Conservation (phyloP, 2,888 invertebrate species). For the Gortyna flavago region DNA sequence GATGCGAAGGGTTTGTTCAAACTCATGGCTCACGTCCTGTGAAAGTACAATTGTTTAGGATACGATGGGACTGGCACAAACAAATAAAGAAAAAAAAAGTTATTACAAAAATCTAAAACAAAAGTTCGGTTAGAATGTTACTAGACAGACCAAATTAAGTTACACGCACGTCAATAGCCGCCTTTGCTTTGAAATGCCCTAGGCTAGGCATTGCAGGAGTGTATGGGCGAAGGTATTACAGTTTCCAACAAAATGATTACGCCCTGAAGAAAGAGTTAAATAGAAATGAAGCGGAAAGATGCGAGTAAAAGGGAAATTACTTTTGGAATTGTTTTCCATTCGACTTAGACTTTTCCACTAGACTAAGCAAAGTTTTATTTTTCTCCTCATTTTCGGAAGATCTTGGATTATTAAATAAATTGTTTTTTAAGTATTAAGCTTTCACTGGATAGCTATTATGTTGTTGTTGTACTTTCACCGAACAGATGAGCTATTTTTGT, state of each 20-base stretch:
- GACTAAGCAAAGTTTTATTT: neutral
- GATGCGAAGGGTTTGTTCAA: too few species aligned
- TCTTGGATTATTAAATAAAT: neutral
- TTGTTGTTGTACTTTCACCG: neutral
- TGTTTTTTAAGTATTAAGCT: neutral
- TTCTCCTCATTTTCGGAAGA: neutral
- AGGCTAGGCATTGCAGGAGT: neutral
- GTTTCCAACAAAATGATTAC: neutral
- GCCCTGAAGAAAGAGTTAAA: neutral
- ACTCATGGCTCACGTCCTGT: too few species aligned
- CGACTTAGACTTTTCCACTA: neutral
- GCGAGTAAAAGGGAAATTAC: constrained; percentile 11
- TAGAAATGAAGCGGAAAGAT: constrained; percentile 6
- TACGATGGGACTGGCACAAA: too few species aligned
- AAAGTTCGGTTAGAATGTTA: neutral
- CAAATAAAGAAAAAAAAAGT: too few species aligned
- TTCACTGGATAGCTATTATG: neutral
- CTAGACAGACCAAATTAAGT: neutral
- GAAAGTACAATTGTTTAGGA: too few species aligned
- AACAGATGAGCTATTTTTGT: neutral
- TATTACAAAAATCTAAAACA: neutral
- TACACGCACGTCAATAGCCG: neutral
- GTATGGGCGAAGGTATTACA: neutral
- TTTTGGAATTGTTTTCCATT: neutral
- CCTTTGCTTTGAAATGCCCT: neutral